Base-by-base conservation (phyloP, 2,113 vertebrate species). In the Leiothrix lutea region DNA sequence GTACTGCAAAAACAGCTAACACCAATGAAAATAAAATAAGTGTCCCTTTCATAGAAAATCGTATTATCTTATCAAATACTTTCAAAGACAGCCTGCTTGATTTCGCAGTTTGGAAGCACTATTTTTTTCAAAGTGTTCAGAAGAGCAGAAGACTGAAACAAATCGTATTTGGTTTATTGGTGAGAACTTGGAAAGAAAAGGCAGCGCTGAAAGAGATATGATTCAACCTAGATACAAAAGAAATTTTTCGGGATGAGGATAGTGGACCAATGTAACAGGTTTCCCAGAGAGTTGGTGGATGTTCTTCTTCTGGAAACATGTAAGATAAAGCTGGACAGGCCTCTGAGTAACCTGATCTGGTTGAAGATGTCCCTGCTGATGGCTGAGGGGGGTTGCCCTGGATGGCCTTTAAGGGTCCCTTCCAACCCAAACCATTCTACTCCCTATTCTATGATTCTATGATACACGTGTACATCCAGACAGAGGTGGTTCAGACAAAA, bases 161-260 rank as follows among this genome's bases (percentile, higher is more conserved):
- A 73, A 56, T 62, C 1, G 16, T 7, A 3, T 78, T 61, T 2
- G 1, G 2, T 89, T 93, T 40, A 21, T 31, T 51, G n/a, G 6
- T 48, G 14, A 36, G 29, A 80, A 35, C 8, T 56, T 87, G 22
- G 78, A 80, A 84, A 73, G 20, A 50, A 72, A 80, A 77, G 11
- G 29, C 2, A 38, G 5, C 8, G 20, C 9, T 21, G 44, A 17
- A 50, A 31, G 29, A 42, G 6, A 1, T 3, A 14, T 10, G 2
- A 40, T 64, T 84, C 13, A 71, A 5, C 25, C 12, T 5, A 60
- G 36, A 29, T 6, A 29, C 3, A 23, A 48, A n/a, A 60, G 54
- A 48, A 25, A 4, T 5, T 35, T 18, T 45, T 50, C 26, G 5
- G 0, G 0, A 8, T 71, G 47, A 35, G 2, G 0, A 16, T 33